Evolutionary conservation across 2,888 invertebrate species (phyloP).

Genomic region (Rhyacophila evoluta): DNA sequence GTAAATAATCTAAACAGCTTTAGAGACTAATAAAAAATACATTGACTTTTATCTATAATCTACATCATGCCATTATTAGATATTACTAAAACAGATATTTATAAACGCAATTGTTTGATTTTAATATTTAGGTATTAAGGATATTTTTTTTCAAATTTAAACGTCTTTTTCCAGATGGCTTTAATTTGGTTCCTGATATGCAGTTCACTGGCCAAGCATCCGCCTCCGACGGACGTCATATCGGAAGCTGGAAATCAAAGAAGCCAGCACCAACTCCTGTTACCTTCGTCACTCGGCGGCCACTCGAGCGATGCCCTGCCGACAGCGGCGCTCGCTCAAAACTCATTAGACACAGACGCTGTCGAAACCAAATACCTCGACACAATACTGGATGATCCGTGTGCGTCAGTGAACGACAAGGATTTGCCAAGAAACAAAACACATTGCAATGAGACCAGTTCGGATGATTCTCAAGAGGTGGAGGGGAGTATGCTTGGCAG

Average conservation of each 20-base stretch:
- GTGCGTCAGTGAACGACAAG: not conserved
- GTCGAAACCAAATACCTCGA: not conserved
- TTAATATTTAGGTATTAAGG: no score
- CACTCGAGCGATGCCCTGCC: no score
- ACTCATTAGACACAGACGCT: not conserved
- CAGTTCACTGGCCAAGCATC: slow-evolving; percentile 48
- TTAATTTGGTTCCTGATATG: slow-evolving; percentile 49
- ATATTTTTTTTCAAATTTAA: no score
- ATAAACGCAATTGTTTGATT: no score
- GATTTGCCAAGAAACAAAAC: slow-evolving; percentile 36
- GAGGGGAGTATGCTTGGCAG: not conserved
- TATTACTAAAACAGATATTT: no score
- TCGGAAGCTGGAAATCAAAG: slow-evolving; percentile 41
- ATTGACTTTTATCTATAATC: no score
- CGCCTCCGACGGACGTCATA: slow-evolving; percentile 40
- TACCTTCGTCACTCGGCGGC: not conserved
- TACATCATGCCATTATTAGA: no score
- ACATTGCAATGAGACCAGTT: slow-evolving; percentile 43
- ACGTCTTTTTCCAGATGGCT: slow-evolving; percentile 46
- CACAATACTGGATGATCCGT: slow-evolving; percentile 15
- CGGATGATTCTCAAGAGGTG: slow-evolving; percentile 29
- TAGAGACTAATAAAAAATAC: no score
- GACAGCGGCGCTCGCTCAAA: not conserved
- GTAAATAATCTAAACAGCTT: no score
- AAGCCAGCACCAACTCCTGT: not conserved